These are phyloP conservation scores for Hymenochirus boettgeri DNA, from an alignment of 2,113 vertebrate genomes.

Conservation along the genomic window DNA sequence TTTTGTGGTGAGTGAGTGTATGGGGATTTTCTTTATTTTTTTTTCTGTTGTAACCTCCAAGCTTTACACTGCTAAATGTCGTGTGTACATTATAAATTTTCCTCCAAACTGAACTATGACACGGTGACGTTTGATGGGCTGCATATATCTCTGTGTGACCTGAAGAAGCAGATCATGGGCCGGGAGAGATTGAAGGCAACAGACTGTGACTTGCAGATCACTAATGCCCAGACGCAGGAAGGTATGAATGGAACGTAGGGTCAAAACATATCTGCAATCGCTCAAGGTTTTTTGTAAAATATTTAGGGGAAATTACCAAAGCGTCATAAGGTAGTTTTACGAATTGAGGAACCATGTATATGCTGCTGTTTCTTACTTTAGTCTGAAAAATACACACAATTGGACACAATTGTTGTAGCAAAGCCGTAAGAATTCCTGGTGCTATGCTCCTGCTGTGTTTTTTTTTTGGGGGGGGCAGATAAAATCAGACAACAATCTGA, in stretches of 20 bases:
- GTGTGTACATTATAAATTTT: constrained; percentile 96
- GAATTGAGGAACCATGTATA: background rate
- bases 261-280: background rate
- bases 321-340: background rate
- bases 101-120: constrained; percentile 92
- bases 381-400: no score
- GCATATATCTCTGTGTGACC: constrained; percentile 84
- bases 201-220: constrained; percentile 94
- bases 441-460: no score
- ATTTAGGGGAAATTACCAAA: background rate
- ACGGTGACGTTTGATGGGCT: constrained; percentile 91
- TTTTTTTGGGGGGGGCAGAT: no score
- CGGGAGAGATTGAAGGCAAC: constrained; percentile 87
- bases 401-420: no score
- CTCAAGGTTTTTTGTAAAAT: background rate
- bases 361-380: no score
- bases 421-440: no score
- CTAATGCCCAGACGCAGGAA: constrained; percentile 92
- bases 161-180: constrained; percentile 94
- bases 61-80: constrained; percentile 66
- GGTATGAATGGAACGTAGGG: constrained; percentile 60
- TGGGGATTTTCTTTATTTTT: constrained; percentile 17
- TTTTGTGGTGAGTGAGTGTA: constrained; percentile 11
- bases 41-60: background rate
- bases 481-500: no score